A percentile compares a stretch with the other conserved stretches of the same genome.
phyloP scores from a whole-genome alignment of 1,140 invertebrate genomes.

The Patella vulgata region DNA sequence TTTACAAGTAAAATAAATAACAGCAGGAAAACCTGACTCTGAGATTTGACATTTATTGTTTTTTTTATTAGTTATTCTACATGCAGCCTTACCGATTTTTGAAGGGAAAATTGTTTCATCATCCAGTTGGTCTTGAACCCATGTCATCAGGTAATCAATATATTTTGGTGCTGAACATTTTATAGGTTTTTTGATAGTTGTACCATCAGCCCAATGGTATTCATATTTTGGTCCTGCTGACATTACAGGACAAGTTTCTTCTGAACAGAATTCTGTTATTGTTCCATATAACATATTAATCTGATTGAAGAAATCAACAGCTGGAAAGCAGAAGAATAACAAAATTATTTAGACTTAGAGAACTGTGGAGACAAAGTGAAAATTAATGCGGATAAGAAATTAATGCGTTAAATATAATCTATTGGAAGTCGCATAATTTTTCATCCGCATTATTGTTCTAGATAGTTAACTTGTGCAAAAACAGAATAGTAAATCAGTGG shows the following conservation, averaged over 20 bases:
- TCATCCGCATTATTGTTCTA: background rate
- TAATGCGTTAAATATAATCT: no score
- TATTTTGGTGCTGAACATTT: conserved; percentile 99
- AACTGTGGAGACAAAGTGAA: background rate
- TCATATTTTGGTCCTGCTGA: conserved; percentile 95
- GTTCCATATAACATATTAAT: conserved; percentile 99
- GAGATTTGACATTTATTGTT: no score
- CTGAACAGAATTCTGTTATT: conserved; percentile 98
- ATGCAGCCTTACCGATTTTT: conserved; percentile 84
- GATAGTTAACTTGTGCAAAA: no score
- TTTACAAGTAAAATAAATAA: no score
- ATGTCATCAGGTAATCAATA: conserved; percentile 99
- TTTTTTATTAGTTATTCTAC: background rate
- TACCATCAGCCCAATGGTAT: conserved; percentile 99
- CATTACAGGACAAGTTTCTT: conserved; percentile 98
- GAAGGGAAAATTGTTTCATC: conserved; percentile 99
- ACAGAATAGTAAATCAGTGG: no score
- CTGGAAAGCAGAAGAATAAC: conserved; percentile 71
- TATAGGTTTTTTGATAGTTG: conserved; percentile 98
- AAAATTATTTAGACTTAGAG: background rate
- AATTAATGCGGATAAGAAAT: no score
- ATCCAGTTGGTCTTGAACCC: conserved; percentile 99
- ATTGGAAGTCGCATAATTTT: no score
- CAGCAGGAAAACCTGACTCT: no score
- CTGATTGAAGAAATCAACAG: conserved; percentile 99